Evolutionary conservation across 2,888 invertebrate species (phyloP).

Genomic region (Lasius fuliginosus): DNA sequence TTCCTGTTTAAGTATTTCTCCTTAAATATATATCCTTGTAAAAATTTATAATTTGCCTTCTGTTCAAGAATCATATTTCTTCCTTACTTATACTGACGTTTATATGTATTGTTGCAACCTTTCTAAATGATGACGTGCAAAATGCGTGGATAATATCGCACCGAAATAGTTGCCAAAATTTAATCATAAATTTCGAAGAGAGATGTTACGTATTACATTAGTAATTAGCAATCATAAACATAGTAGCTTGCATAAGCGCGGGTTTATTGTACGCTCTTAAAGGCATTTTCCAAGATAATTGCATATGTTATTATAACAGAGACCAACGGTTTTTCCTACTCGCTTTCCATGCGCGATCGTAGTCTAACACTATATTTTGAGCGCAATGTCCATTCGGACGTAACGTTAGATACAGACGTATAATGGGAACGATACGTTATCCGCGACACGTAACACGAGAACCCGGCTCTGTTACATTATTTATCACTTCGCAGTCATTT

Average conservation of each 20-base stretch:
- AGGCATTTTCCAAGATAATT: not conserved
- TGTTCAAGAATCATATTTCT: not conserved
- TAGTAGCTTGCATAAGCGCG: not conserved
- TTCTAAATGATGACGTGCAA: not conserved
- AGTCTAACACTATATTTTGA: conserved; percentile 56
- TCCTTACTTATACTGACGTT: not conserved
- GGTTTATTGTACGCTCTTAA: not conserved
- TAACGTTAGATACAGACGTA: conserved; percentile 71
- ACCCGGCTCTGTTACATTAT: conserved; percentile 77
- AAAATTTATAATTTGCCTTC: not conserved
- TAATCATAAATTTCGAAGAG: not conserved
- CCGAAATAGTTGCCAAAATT: not conserved
- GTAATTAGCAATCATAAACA: conserved; percentile 9
- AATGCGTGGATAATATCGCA: not conserved
- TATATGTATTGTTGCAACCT: not conserved
- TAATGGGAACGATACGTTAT: conserved; percentile 80
- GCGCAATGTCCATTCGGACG: conserved; percentile 72
- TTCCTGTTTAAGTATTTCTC: not conserved
- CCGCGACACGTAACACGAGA: conserved; percentile 78
- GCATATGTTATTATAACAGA: not conserved
- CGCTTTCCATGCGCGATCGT: conserved; percentile 25
- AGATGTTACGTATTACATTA: not conserved
- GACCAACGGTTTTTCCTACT: not conserved
- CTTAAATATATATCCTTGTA: not conserved
- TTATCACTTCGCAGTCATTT: conserved; percentile 78